Conservation (phyloP, 2,113 vertebrate species). For the Ia io region DNA sequence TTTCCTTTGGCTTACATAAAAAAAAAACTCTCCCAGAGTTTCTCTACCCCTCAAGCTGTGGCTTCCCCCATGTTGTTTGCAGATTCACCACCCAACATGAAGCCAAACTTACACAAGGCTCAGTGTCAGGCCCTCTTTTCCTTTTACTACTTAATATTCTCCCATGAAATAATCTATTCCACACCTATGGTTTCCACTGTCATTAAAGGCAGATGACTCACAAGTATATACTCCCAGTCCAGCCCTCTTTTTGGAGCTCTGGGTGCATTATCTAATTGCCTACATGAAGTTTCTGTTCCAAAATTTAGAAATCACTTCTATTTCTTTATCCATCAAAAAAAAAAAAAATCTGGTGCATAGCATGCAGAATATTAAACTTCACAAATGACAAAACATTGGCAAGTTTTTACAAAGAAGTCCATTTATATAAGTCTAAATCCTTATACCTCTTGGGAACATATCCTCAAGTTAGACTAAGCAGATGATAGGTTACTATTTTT, state of each 20-base stretch:
- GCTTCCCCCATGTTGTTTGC: background rate
- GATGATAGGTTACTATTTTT: background rate
- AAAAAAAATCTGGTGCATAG: background rate
- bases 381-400: background rate
- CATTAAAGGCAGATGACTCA: background rate
- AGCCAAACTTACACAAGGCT: background rate
- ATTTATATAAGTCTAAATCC: background rate
- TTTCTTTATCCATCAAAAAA: background rate
- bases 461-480: constrained; percentile 4
- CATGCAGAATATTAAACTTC: background rate
- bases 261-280: no score
- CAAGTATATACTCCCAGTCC: background rate
- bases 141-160: background rate
- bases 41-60: background rate
- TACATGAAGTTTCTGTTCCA: background rate
- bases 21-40: no score
- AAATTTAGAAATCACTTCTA: background rate
- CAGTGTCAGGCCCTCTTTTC: background rate
- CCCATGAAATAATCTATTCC: background rate
- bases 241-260: background rate
- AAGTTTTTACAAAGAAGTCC: background rate
- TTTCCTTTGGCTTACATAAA: background rate
- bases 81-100: background rate
- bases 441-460: background rate
- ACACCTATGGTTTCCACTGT: background rate